Conservation (phyloP, 2,888 invertebrate species). For the Argyresthia albistria region DNA sequence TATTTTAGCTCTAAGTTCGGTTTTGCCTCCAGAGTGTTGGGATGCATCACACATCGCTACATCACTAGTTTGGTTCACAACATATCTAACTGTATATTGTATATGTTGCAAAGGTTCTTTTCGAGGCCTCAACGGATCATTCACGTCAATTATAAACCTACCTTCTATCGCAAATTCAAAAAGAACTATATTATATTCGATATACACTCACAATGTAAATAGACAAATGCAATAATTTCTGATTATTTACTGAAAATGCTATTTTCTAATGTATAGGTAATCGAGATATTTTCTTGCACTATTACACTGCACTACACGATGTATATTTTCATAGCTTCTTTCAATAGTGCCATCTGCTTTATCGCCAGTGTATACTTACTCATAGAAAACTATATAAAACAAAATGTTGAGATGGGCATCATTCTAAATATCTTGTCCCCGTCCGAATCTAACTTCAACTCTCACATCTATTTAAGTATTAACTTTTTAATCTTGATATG, state of each 20-base stretch:
- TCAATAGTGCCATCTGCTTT: slow-evolving; percentile 40
- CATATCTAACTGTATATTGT: slow-evolving; percentile 1
- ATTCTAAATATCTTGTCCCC: slow-evolving; percentile 28
- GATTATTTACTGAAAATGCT: slow-evolving; percentile 57
- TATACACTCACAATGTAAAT: slow-evolving; percentile 59
- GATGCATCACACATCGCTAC: slow-evolving; percentile 9
- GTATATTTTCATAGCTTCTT: slow-evolving; percentile 63
- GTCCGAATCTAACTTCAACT: slow-evolving; percentile 31
- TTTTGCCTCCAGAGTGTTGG: not conserved
- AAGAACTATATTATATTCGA: slow-evolving; percentile 42
- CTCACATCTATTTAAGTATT: slow-evolving; percentile 42
- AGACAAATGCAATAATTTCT: slow-evolving; percentile 50
- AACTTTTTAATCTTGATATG: slow-evolving; percentile 43
- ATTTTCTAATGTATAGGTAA: slow-evolving; percentile 55
- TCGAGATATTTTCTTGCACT: slow-evolving; percentile 56
- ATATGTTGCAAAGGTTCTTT: slow-evolving; percentile 5
- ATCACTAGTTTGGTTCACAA: not conserved
- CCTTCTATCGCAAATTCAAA: slow-evolving; percentile 30
- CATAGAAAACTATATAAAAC: slow-evolving; percentile 2
- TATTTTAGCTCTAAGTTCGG: slow-evolving; percentile 26
- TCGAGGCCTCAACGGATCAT: slow-evolving; percentile 13
- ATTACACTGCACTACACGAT: slow-evolving; percentile 37
- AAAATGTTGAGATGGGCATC: slow-evolving; percentile 30
- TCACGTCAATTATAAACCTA: slow-evolving; percentile 39
- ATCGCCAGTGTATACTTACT: slow-evolving; percentile 16